Base-by-base conservation (phyloP, 2,888 invertebrate species). In the Cheilosia urbana region DNA sequence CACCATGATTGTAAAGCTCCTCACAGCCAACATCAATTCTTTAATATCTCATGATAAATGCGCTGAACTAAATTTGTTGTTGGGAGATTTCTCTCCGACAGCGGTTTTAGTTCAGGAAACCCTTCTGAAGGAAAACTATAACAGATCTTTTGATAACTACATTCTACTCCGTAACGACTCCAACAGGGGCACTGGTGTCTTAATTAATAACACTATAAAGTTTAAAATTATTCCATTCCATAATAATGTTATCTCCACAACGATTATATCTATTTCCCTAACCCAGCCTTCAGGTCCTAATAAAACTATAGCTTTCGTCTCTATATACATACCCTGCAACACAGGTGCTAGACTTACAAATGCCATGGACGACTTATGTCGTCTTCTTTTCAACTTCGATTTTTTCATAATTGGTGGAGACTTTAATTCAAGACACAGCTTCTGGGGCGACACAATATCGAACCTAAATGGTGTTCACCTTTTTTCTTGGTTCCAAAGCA, bases 101-200 rank as follows among this genome's bases (percentile, higher is more conserved):
- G 55, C 57, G 0, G 34, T n/a, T n/a, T 34, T 69, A 0, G 47
- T 69, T 24, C 57, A 69, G 4, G 69, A 69, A 47, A 68, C 55
- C 2, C 68, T 55, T 17, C 2, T 45, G 4, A 37, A 49, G 37
- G 49, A 9, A 15, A 15, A 51, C 24, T 3, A 24, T 24, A 24
- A 24, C 24, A 24, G 24, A 24, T 24, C 24, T 2, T 24, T 24
- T 24, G 24, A 24, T 24, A 24, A 24, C 24, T 24, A 24, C 2
- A 24, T 24, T 24, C 3, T 24, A 24, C 24, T 3, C 3, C 24
- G 24, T 24, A 24, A 24, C 3, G 24, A 24, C 24, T 24, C 24
- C 24, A 24, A 24, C 24, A 24, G 24, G 3, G 24, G 55, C 21
- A 57, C 57, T 5, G 69, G 34, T 9, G 13, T 69, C 13, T 13